A percentile compares a stretch with the other conserved stretches of the same genome.
Conservation (phyloP, 2,888 invertebrate species). For the Antitype chi region DNA sequence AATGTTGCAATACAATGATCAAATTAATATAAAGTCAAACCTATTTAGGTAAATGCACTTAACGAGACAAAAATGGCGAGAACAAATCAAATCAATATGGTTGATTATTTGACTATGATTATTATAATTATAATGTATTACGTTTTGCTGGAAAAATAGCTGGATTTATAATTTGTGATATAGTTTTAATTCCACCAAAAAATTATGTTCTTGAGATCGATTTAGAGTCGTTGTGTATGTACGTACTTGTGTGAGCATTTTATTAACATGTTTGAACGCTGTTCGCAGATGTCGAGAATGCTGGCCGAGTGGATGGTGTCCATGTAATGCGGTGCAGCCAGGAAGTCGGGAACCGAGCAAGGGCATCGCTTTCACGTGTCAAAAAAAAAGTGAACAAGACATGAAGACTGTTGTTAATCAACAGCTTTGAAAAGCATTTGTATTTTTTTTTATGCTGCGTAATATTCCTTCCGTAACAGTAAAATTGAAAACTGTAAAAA, state of each 20-base stretch:
- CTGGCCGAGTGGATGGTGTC: too few species aligned
- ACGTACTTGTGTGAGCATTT: not conserved
- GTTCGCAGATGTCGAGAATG: slow-evolving; percentile 39
- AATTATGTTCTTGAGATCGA: not conserved
- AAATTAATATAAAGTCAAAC: slow-evolving; percentile 9
- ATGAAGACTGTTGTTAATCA: not conserved
- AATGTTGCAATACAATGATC: slow-evolving; percentile 35
- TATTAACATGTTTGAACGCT: slow-evolving; percentile 28
- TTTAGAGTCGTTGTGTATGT: not conserved
- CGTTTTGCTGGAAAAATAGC: slow-evolving; percentile 33
- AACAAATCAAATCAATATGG: slow-evolving; percentile 18
- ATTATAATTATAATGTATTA: slow-evolving; percentile 2
- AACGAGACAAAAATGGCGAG: slow-evolving; percentile 8
- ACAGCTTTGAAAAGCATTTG: not conserved
- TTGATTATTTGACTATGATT: slow-evolving; percentile 30
- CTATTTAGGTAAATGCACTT: not conserved
- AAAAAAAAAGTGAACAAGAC: not conserved
- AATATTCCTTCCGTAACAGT: not conserved
- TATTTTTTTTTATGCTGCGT: not conserved
- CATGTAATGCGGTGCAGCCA: not conserved
- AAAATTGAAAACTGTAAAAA: not conserved
- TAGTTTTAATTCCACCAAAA: slow-evolving; percentile 27
- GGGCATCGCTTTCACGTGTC: not conserved
- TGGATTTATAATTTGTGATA: not conserved
- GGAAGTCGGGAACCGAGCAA: not conserved